A percentile compares a stretch with the other conserved stretches of the same genome.
phyloP scores from a whole-genome alignment of 1,140 invertebrate genomes.

The Galleria mellonella region DNA sequence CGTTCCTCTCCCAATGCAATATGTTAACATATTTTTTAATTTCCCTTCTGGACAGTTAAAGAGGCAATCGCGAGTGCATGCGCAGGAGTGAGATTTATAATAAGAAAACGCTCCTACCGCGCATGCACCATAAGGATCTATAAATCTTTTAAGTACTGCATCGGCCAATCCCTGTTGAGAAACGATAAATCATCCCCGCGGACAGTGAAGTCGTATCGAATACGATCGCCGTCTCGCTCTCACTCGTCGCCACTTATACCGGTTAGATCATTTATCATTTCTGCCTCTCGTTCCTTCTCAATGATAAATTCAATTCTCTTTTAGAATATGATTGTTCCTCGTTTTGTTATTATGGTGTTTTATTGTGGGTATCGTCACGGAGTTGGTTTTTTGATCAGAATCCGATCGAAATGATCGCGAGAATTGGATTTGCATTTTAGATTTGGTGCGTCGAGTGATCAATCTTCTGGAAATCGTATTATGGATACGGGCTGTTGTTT shows the following conservation, averaged over 20 bases:
- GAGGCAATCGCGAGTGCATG: constrained; percentile 54
- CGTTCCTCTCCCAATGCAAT: constrained; percentile 35
- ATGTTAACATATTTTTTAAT: constrained; percentile 71
- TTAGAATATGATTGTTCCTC: constrained; percentile 69
- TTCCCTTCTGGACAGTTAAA: constrained; percentile 44
- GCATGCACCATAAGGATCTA: constrained; percentile 65
- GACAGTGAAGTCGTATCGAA: constrained; percentile 50
- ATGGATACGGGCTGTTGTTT: constrained; percentile 20
- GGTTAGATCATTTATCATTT: constrained; percentile 68
- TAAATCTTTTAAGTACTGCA: constrained; percentile 68
- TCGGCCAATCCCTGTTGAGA: constrained; percentile 71
- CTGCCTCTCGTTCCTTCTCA: constrained; percentile 62
- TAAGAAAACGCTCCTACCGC: constrained; percentile 68
- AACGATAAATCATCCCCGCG: constrained; percentile 67
- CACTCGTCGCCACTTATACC: constrained; percentile 29
- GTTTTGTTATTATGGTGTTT: constrained; percentile 68
- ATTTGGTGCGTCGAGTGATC: constrained; percentile 52
- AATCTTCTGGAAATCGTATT: constrained; percentile 35
- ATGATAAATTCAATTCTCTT: constrained; percentile 74
- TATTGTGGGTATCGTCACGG: constrained; percentile 67
- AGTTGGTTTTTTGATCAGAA: constrained; percentile 66
- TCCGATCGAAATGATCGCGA: constrained; percentile 68
- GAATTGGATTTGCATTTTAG: constrained; percentile 70
- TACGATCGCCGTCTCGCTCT: constrained; percentile 44
- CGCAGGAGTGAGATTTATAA: constrained; percentile 69